Evolutionary conservation across 1,140 invertebrate genomes (phyloP).

Genomic region (Alviniconcha marisindica): DNA sequence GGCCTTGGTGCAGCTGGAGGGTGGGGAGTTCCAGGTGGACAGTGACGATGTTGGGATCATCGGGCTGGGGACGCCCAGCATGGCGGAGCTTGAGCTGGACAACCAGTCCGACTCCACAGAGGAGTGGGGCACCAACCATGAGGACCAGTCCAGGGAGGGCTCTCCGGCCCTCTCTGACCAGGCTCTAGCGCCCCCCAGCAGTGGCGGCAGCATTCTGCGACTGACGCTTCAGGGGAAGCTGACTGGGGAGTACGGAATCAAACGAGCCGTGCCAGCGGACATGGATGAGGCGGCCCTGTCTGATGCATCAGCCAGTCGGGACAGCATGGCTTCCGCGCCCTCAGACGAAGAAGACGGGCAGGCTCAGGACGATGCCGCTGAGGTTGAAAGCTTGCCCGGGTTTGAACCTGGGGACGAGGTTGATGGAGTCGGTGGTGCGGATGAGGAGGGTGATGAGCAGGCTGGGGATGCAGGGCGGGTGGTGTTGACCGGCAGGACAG

Average conservation of each 20-base stretch:
- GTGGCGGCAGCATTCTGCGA: constrained; percentile 1
- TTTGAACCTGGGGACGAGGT: not conserved
- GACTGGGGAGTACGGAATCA: not conserved
- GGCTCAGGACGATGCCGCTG: not conserved
- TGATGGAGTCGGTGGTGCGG: not conserved
- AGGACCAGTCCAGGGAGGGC: not conserved
- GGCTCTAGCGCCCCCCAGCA: not conserved
- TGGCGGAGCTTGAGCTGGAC: not conserved
- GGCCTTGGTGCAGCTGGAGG: too few relatives aligned
- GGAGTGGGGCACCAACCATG: constrained; percentile 11
- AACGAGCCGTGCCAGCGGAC: constrained; percentile 5
- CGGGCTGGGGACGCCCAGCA: constrained; percentile 9
- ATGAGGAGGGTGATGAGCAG: constrained; percentile 28
- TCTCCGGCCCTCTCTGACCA: not conserved
- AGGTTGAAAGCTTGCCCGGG: too few relatives aligned
- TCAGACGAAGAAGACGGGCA: not conserved
- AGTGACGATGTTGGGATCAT: constrained; percentile 32
- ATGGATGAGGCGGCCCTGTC: not conserved
- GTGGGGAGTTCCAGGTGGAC: not conserved
- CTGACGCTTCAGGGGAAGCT: constrained; percentile 27
- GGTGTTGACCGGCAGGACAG: too few relatives aligned
- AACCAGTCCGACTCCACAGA: constrained; percentile 28
- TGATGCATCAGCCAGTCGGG: constrained; percentile 1
- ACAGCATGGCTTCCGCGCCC: not conserved
- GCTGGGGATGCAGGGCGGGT: not conserved